These are phyloP conservation scores for Achlya flavicornis DNA, from an alignment of 2,888 invertebrate species.

Conservation along the genomic window DNA sequence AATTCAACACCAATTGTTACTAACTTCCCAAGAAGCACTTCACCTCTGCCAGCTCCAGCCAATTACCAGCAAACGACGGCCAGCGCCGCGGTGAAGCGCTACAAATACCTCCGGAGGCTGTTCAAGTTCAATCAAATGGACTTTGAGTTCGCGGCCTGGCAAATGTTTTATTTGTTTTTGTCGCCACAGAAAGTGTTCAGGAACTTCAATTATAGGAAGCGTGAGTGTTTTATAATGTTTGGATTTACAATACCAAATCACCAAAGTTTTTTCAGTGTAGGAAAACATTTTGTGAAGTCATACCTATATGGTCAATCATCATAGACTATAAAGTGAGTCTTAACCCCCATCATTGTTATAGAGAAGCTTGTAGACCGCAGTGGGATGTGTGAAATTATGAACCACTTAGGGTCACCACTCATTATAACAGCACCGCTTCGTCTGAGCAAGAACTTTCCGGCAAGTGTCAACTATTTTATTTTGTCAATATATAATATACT, in stretches of 20 bases:
- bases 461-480: too few species aligned
- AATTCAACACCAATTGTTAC: conserved; percentile 80
- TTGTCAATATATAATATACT: too few species aligned
- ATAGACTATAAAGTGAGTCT: too few species aligned
- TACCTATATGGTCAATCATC: background rate
- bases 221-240: conserved; percentile 83
- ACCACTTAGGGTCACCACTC: too few species aligned
- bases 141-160: conserved; percentile 99
- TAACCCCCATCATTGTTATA: too few species aligned
- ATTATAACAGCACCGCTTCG: too few species aligned
- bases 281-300: background rate
- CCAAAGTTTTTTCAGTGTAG: background rate
- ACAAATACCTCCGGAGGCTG: conserved; percentile 92
- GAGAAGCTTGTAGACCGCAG: too few species aligned
- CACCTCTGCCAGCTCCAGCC: conserved; percentile 88
- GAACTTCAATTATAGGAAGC: conserved; percentile 98
- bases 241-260: background rate
- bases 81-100: conserved; percentile 94
- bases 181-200: conserved; percentile 98
- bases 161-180: conserved; percentile 97
- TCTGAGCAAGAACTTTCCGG: too few species aligned
- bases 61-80: conserved; percentile 87
- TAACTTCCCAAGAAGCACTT: conserved; percentile 83
- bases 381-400: too few species aligned
- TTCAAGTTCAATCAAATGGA: conserved; percentile 99